Base-by-base conservation (phyloP, 1,140 invertebrate species). In the Drosophila parabipectinata region DNA sequence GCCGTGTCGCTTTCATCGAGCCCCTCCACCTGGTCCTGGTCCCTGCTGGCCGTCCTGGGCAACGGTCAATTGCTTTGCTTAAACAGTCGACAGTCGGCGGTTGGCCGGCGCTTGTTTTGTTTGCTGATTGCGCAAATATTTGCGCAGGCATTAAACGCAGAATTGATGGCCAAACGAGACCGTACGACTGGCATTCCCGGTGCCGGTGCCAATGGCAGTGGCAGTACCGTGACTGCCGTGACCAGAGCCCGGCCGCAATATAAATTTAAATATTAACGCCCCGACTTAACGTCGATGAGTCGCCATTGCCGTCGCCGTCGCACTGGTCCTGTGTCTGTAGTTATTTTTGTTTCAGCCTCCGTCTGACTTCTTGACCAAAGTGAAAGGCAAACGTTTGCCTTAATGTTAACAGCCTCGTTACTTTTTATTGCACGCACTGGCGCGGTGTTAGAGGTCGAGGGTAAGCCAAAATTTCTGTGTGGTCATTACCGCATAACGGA, bases 71-170 rank as follows among this genome's bases (percentile, higher is more conserved):
- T 85, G 81, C 82, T 81, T 81, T 84, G 61, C 81, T 77, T 79
- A 85, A 84, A 85, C 81, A 77, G 72, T 63, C 66, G 77, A 64
- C 62, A 68, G 58, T 71, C 75, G 66, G 60, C 60, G 63, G 63
- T 67, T 57, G 72, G 57, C 82, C 55, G 77, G 39, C 53, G 82
- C 74, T 85, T 87, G 82, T 88, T 87, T 87, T 87, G 82, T 88
- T 88, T 87, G 82, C 82, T 88, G 83, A 89, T 88, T 88, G 84
- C 79, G 84, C 83, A 88, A 88, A 88, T 88, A 88, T 88, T 88
- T 88, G 84, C 68, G 76, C 79, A 89, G 72, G 79, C 83, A 88
- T 88, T 88, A 89, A 87, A 87, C 62, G 79, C 67, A 64, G 75
- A 87, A 88, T 87, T 87, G 81, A 87, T 82, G 81, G 82, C 32